Conservation (phyloP, 2,888 invertebrate species). For the Laothoe populi region DNA sequence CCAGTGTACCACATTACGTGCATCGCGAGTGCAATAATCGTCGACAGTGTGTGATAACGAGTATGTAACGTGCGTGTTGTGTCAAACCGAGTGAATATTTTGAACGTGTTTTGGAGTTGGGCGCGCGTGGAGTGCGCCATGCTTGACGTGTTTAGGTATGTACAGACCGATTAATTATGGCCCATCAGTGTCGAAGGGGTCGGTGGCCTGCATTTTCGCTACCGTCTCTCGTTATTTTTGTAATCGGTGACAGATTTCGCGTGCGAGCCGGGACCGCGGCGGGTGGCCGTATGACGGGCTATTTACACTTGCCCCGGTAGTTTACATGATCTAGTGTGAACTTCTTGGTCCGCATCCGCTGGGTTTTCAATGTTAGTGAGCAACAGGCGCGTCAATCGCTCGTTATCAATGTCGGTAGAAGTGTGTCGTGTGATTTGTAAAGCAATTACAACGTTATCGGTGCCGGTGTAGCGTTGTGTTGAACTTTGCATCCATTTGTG, state of each 20-base stretch:
- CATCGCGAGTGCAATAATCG: slow-evolving; percentile 80
- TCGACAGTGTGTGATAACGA: slow-evolving; percentile 82
- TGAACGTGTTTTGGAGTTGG: slow-evolving; percentile 75
- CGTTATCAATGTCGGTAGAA: slow-evolving; percentile 73
- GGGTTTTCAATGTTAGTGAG: slow-evolving; percentile 25
- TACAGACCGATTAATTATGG: slow-evolving; percentile 78
- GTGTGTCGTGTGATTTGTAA: slow-evolving; percentile 80
- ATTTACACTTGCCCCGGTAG: slow-evolving; percentile 47
- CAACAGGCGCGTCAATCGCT: slow-evolving; percentile 6
- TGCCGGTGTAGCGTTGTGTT: slow-evolving; percentile 58
- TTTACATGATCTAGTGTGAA: slow-evolving; percentile 39
- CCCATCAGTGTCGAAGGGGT: slow-evolving; percentile 74
- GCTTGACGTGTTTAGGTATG: slow-evolving; percentile 82
- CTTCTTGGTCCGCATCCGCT: slow-evolving; percentile 41
- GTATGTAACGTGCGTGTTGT: slow-evolving; percentile 81
- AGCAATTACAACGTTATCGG: slow-evolving; percentile 80
- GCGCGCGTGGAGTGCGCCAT: slow-evolving; percentile 75
- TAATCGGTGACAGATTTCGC: slow-evolving; percentile 61
- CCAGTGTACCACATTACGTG: slow-evolving; percentile 75
- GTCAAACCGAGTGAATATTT: slow-evolving; percentile 72
- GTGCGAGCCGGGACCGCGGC: slow-evolving; percentile 42
- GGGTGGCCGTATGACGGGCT: slow-evolving; percentile 42
- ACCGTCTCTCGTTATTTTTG: slow-evolving; percentile 62
- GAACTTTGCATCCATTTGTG: slow-evolving; percentile 68
- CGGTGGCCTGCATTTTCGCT: slow-evolving; percentile 73